A percentile compares a stretch with the other conserved stretches of the same genome.
phyloP scores from a whole-genome alignment of 92 coral and sea anemone species.

The Pocillopora grandis region DNA sequence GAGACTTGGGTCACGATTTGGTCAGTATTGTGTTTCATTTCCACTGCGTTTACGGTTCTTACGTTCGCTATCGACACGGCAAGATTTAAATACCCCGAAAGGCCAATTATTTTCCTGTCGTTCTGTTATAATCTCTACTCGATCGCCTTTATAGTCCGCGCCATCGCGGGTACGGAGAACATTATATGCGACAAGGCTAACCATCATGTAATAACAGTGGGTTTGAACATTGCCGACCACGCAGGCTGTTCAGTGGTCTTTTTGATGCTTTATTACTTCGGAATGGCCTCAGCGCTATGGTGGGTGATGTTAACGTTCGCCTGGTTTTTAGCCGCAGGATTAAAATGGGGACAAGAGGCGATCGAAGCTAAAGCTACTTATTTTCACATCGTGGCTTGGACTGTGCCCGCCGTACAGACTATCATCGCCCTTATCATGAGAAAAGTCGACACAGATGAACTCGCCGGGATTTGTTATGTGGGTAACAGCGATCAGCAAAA shows the following conservation, averaged over 20 bases:
- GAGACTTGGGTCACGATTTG: slow-evolving; percentile 92
- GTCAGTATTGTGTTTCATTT: slow-evolving; percentile 93
- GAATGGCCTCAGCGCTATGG: slow-evolving; percentile 99
- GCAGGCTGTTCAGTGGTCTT: slow-evolving; percentile 92
- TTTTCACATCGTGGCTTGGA: slow-evolving; percentile 94
- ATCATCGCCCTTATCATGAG: slow-evolving; percentile 87
- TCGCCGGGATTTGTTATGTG: slow-evolving; percentile 91
- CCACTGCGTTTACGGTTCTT: slow-evolving; percentile 86
- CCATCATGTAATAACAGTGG: slow-evolving; percentile 73
- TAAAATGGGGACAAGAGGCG: slow-evolving; percentile 99
- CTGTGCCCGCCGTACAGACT: slow-evolving; percentile 95
- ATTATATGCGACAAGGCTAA: slow-evolving; percentile 81
- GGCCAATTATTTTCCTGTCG: slow-evolving; percentile 94
- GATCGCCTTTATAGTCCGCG: slow-evolving; percentile 77
- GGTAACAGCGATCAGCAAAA: slow-evolving; percentile 75
- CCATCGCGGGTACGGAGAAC: slow-evolving; percentile 76
- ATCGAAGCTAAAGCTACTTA: slow-evolving; percentile 90
- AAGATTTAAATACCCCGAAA: slow-evolving; percentile 96
- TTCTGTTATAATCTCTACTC: slow-evolving; percentile 94
- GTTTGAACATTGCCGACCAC: slow-evolving; percentile 94
- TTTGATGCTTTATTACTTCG: slow-evolving; percentile 92
- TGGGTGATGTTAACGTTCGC: slow-evolving; percentile 96
- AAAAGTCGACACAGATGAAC: slow-evolving; percentile 94
- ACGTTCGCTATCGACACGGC: slow-evolving; percentile 93
- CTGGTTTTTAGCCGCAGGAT: slow-evolving; percentile 95